Conservation (phyloP, 2,797 vertebrate species). For the Rhabdophis nuchalis region DNA sequence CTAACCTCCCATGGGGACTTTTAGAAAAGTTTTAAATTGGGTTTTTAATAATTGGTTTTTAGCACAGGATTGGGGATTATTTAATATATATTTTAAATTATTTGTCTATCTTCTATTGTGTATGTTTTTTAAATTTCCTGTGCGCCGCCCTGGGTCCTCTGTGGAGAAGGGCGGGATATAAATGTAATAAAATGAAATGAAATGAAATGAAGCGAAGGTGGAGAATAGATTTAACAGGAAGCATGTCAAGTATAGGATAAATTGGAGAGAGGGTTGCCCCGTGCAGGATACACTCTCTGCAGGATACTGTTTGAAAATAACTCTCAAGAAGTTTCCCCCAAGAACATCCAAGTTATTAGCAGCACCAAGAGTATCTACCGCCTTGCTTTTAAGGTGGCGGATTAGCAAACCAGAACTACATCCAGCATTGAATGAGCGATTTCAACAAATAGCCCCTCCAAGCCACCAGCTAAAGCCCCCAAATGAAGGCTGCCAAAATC, state of each 20-base stretch:
- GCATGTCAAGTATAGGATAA: not conserved
- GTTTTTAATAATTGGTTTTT: too few species aligned
- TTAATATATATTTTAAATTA: too few species aligned
- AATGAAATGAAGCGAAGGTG: too few species aligned
- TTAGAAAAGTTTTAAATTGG: too few species aligned
- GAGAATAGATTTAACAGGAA: not conserved
- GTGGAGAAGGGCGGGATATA: too few species aligned
- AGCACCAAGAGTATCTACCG: not conserved
- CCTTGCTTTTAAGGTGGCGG: not conserved
- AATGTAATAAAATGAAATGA: too few species aligned
- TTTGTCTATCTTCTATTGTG: too few species aligned
- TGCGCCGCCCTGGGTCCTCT: too few species aligned
- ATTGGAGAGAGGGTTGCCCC: too few species aligned
- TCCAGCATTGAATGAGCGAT: not conserved
- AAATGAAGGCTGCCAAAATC: not conserved
- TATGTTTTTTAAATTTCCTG: too few species aligned
- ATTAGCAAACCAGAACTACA: not conserved
- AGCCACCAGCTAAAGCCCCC: slow-evolving; percentile 24
- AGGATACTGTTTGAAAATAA: not conserved
- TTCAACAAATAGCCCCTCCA: not conserved
- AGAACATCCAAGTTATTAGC: not conserved
- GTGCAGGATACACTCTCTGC: not conserved
- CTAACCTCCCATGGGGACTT: too few species aligned
- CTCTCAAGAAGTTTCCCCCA: not conserved
- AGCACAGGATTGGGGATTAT: too few species aligned